Evolutionary conservation across 2,797 vertebrate species (phyloP).

Genomic region (Poeciliopsis presidionis): DNA sequence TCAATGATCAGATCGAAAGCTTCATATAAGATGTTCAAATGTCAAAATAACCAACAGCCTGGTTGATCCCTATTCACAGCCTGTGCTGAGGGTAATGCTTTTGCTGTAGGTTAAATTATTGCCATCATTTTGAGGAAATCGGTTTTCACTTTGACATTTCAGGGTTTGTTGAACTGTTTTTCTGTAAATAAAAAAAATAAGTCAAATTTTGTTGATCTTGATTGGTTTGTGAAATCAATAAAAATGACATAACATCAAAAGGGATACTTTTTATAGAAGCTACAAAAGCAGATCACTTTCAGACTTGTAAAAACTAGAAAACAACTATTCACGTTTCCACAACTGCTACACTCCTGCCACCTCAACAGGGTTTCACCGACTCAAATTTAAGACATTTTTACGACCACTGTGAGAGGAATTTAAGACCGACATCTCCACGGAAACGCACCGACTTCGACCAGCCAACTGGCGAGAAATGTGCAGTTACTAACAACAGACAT

Average conservation of each 20-base stretch:
- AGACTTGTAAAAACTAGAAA: neutral
- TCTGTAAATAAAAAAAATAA: neutral
- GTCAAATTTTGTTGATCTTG: neutral
- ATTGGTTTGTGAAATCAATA: neutral
- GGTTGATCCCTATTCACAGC: neutral
- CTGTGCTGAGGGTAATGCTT: no score
- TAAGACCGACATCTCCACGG: no score
- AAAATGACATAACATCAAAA: neutral
- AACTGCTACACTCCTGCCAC: neutral
- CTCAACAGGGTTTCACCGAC: no score
- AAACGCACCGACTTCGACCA: no score
- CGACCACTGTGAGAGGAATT: no score
- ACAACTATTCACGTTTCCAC: neutral
- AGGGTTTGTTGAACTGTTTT: neutral
- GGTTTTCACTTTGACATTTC: neutral
- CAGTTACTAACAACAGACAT: no score
- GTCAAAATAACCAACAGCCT: neutral
- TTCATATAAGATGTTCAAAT: neutral
- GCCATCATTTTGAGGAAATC: neutral
- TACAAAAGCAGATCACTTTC: neutral
- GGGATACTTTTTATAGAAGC: neutral
- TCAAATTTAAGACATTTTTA: no score
- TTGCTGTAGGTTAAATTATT: neutral
- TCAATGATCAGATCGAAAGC: neutral
- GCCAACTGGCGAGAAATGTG: no score